Percentiles rank a stretch among this genome's conserved stretches.
These are phyloP conservation scores for Diacarnus erythraeanus DNA, from an alignment of 37 sponge, comb jelly and placozoan genomes.

Conservation along the genomic window DNA sequence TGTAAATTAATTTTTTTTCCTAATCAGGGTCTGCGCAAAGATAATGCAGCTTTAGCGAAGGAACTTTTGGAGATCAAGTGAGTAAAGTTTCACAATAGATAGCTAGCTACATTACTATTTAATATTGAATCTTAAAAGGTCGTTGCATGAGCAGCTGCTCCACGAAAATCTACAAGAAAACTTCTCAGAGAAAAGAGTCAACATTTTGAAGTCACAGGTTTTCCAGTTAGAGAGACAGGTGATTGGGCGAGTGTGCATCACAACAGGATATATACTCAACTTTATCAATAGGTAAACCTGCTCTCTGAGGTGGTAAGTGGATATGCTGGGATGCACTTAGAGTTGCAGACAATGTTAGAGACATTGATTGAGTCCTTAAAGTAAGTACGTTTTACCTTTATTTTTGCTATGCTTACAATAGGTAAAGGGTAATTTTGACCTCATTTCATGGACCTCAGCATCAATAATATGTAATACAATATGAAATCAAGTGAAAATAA, in stretches of 20 bases:
- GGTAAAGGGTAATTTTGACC: too few relatives aligned
- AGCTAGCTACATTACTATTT: too few relatives aligned
- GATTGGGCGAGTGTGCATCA: conserved; percentile 16
- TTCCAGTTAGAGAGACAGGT: conserved; percentile 84
- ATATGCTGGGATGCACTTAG: not conserved
- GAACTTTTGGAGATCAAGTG: conserved; percentile 52
- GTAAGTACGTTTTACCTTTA: not conserved
- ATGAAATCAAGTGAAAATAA: too few relatives aligned
- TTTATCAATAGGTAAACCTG: conserved; percentile 3
- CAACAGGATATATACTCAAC: not conserved
- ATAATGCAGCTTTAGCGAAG: conserved; percentile 57
- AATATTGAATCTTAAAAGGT: conserved; percentile 14
- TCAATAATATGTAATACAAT: too few relatives aligned
- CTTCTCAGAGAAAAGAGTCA: conserved; percentile 64
- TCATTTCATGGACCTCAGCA: too few relatives aligned
- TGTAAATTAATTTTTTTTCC: not conserved
- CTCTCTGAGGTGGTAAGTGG: conserved; percentile 18
- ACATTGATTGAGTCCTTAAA: not conserved
- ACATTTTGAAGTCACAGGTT: conserved; percentile 68
- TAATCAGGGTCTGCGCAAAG: conserved; percentile 40
- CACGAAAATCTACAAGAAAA: conserved; percentile 55
- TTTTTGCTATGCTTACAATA: too few relatives aligned
- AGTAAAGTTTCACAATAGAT: too few relatives aligned
- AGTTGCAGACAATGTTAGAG: conserved; percentile 8
- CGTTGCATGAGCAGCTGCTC: conserved; percentile 54